A percentile compares a stretch with the other conserved stretches of the same genome.
These are phyloP conservation scores for Standfussiana lucernea DNA, from an alignment of 2,888 invertebrate species.

Conservation along the genomic window DNA sequence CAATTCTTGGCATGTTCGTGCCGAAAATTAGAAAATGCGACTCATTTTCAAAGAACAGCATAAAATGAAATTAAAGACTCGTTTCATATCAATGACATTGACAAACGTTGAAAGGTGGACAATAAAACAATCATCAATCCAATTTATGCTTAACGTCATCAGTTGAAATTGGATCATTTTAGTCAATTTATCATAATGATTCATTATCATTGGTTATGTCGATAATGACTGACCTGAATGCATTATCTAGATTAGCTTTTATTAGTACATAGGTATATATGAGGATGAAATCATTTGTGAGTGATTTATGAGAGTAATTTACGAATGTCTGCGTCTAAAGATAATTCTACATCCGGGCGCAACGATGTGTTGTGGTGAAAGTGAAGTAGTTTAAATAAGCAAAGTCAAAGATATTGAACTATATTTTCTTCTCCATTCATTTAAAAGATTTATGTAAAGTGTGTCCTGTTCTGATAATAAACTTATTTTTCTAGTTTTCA, in stretches of 20 bases:
- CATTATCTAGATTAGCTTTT: slow-evolving; percentile 63
- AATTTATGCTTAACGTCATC: slow-evolving; percentile 55
- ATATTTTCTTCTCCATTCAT: not conserved
- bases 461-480: not conserved
- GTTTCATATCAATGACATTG: slow-evolving; percentile 45
- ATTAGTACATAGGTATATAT: slow-evolving; percentile 46
- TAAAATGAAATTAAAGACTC: slow-evolving; percentile 32
- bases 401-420: not conserved
- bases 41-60: slow-evolving; percentile 21
- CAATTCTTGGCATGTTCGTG: slow-evolving; percentile 8
- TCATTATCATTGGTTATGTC: slow-evolving; percentile 58
- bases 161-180: slow-evolving; percentile 59
- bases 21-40: slow-evolving; percentile 23
- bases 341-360: slow-evolving; percentile 31
- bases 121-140: slow-evolving; percentile 55
- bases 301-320: slow-evolving; percentile 57
- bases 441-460: not conserved
- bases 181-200: slow-evolving; percentile 62
- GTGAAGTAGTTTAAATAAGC: not conserved
- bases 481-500: not conserved
- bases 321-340: slow-evolving; percentile 30
- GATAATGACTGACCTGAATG: slow-evolving; percentile 61
- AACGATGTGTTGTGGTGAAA: slow-evolving; percentile 33
- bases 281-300: slow-evolving; percentile 41
- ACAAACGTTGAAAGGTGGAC: slow-evolving; percentile 51